These are phyloP conservation scores for rat (Rattus norvegicus) DNA, from an alignment of 2,113 vertebrate genomes.

Conservation along the genomic window DNA sequence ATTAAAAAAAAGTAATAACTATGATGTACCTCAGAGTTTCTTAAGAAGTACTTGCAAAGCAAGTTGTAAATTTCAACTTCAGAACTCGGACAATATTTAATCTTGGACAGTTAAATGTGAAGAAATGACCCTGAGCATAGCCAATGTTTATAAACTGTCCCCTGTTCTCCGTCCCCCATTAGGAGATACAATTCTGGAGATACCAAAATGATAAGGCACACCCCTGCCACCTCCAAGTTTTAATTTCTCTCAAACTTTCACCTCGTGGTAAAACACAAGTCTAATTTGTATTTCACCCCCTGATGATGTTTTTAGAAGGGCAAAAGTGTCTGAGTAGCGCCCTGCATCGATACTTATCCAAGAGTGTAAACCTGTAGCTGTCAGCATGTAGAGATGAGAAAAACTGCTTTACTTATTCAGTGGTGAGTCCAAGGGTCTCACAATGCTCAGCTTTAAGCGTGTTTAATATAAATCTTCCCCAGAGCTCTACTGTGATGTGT, in stretches of 20 bases:
- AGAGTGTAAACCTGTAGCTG: not conserved
- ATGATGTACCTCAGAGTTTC: not conserved
- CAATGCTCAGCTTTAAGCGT: not conserved
- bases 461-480: not conserved
- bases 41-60: constrained; percentile 21
- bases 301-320: not conserved
- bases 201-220: not conserved
- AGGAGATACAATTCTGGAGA: not conserved
- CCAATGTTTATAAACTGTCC: not conserved
- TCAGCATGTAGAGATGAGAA: not conserved
- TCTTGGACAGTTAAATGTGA: not conserved
- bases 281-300: not conserved
- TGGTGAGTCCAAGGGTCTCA: not conserved
- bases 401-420: not conserved
- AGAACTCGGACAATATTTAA: not conserved
- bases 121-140: not conserved
- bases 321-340: not conserved
- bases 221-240: not conserved
- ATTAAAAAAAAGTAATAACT: not conserved
- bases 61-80: not conserved
- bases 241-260: not conserved
- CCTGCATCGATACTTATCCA: not conserved
- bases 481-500: not conserved
- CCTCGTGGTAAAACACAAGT: not conserved
- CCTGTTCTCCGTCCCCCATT: not conserved